Evolutionary conservation across 2,888 invertebrate genomes (phyloP).

Genomic region (Agrilus cyanescens): DNA sequence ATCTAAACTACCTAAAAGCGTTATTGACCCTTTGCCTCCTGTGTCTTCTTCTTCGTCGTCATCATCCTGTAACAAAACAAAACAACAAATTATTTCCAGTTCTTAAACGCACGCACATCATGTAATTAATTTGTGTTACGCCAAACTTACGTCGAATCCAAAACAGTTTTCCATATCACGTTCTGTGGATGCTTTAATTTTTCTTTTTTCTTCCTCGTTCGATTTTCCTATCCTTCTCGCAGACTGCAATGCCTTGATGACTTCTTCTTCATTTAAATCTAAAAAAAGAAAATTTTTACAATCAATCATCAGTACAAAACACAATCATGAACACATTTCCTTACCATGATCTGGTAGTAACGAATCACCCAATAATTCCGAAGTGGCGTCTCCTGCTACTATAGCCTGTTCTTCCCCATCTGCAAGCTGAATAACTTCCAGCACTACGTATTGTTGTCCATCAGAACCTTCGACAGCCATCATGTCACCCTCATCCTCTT

Average conservation of each 20-base stretch:
- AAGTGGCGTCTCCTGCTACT: constrained; percentile 41
- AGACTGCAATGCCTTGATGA: constrained; percentile 33
- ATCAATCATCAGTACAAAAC: constrained; percentile 1
- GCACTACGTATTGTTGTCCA: constrained; percentile 79
- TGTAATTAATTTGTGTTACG: no score
- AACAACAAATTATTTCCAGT: background rate
- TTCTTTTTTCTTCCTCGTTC: constrained; percentile 25
- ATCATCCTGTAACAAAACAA: constrained; percentile 29
- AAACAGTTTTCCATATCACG: constrained; percentile 72
- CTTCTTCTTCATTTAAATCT: constrained; percentile 37
- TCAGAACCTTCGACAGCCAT: constrained; percentile 58
- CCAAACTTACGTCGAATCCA: constrained; percentile 61
- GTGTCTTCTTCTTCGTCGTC: constrained; percentile 27
- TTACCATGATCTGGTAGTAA: constrained; percentile 31
- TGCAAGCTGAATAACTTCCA: constrained; percentile 73
- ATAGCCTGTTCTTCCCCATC: constrained; percentile 55
- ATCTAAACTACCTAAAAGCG: constrained; percentile 23
- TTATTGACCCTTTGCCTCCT: constrained; percentile 28
- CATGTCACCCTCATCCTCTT: constrained; percentile 46
- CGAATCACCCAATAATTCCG: constrained; percentile 36
- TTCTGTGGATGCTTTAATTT: constrained; percentile 36
- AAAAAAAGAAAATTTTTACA: constrained; percentile 12
- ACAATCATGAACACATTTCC: constrained; percentile 13
- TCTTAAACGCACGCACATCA: no score
- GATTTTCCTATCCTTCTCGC: constrained; percentile 29